Base-by-base conservation (phyloP, 2,113 vertebrate genomes). In the Miniopterus natalensis region DNA sequence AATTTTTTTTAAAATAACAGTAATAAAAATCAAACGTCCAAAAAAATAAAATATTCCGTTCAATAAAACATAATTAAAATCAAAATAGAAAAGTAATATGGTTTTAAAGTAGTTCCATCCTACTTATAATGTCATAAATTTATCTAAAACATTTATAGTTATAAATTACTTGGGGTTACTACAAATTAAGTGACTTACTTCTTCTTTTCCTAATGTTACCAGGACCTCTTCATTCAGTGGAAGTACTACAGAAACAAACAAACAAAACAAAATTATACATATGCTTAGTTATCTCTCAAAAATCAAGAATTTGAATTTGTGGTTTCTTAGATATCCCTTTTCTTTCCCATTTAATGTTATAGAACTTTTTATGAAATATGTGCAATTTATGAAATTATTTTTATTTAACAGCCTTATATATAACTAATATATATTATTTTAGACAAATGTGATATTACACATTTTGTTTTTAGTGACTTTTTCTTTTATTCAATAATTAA, bases 121-220 rank as follows among this genome's bases (percentile, higher is more conserved):
- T 61, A 95, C 6, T 80, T 53, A 0, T 29, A 86, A 88, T 65
- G 18, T 74, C 9, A 93, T 84, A 21, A 89, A 70, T 47, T 66
- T 57, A 84, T n/a, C 23, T 84, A 95, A 93, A 94, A 80, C 5
- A 90, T 8, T 75, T 95, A 29, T 49, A 74, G 8, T 85, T 77
- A 88, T 75, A 96, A 83, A 78, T 88, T 79, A 92, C 47, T 90
- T 65, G 23, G 12, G 6, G 29, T 93, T 75, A 86, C 20, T 93
- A 77, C 2, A n/a, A 93, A 78, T n/a, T 89, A 95, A 96, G 61
- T 88, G 4, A 97, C 98, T 98, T 98, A 99, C 99, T 98, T 98
- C 97, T 92, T 98, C 95, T 97, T 97, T 97, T 97, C 98, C 99
- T 88, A 98, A 79, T 92, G 96, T 53, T 92, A 98, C 1, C 66